Base-by-base conservation (phyloP, 2,888 invertebrate species). In the Cactoblastis cactorum region DNA sequence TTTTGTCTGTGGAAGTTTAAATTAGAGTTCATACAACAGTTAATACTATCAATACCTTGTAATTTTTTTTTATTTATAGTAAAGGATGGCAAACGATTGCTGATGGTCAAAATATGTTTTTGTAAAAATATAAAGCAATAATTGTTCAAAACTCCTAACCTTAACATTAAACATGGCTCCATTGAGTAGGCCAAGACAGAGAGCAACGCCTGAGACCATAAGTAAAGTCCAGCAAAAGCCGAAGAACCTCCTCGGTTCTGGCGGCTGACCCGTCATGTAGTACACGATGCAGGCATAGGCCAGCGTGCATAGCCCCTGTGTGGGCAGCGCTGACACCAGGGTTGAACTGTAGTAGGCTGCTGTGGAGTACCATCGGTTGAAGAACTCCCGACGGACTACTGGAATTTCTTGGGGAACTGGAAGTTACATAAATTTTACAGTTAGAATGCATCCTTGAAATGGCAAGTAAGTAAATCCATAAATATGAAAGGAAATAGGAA, bases 291-390 rank as follows among this genome's bases (percentile, higher is more conserved):
- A 75, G 5, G 94, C 93, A 69, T 96, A 98, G 4, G 93, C 77
- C 8, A 95, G 76, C 0, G 96, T 96, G 64, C 94, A 95, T 17
- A 94, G 77, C 0, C 94, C 81, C 88, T 96, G 97, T 56, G 95
- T 93, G 0, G 97, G 97, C 61, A 97, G 87, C 68, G 97, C 96
- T 0, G 96, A 93, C 46, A 95, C 78, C 3, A 95, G 92, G 43
- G 95, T 94, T 8, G 96, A 95, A 15, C 94, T 78, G 71, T 95
- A 97, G 80, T 96, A 96, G 0, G 96, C 94, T 45, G 94, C 93
- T 1, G 96, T 83, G 15, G 95, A 95, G 81, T 97, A 97, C 97
- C 97, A 97, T 52, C 96, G 92, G 82, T 97, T 97, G 66, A 96
- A 94, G 72, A 96, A 95, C 73, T 97, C 97, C 45, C 96, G 87